Conservation (phyloP, 2,797 vertebrate species). For the Neosalanx taihuensis region DNA sequence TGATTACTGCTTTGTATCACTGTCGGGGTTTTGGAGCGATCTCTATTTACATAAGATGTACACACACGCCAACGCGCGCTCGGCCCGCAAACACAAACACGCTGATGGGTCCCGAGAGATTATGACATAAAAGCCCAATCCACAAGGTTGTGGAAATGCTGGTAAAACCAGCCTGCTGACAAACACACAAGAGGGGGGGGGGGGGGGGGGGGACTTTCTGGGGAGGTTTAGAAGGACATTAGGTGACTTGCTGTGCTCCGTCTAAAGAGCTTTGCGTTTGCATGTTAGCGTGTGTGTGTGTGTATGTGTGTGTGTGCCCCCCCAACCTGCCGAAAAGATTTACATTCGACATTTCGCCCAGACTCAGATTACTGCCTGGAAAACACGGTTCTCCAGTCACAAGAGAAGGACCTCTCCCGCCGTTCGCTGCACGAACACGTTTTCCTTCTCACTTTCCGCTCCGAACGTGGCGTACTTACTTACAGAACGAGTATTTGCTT, state of each 20-base stretch:
- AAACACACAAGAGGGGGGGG: constrained; percentile 37
- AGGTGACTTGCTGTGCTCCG: constrained; percentile 33
- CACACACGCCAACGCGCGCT: too few relatives aligned
- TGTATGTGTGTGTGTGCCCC: not conserved
- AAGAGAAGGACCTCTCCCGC: too few relatives aligned
- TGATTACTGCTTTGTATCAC: constrained; percentile 69
- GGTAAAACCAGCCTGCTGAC: constrained; percentile 50
- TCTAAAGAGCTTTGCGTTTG: constrained; percentile 16
- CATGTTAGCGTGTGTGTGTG: constrained; percentile 1
- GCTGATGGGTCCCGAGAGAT: constrained; percentile 46
- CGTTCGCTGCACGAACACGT: too few relatives aligned
- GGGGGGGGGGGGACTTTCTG: constrained; percentile 34
- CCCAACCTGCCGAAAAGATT: constrained; percentile 59
- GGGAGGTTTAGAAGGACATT: constrained; percentile 46
- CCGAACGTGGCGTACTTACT: too few relatives aligned
- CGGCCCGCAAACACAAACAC: constrained; percentile 39
- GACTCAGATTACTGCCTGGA: constrained; percentile 37
- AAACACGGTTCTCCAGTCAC: too few relatives aligned
- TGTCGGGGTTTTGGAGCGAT: constrained; percentile 60
- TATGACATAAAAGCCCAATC: constrained; percentile 64
- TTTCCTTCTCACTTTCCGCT: too few relatives aligned
- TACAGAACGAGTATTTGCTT: too few relatives aligned
- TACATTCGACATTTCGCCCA: constrained; percentile 57
- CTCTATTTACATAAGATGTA: constrained; percentile 65
- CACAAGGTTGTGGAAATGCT: constrained; percentile 37